Conservation (phyloP, 1,140 invertebrate species). For the Psilanteris sp. region DNA sequence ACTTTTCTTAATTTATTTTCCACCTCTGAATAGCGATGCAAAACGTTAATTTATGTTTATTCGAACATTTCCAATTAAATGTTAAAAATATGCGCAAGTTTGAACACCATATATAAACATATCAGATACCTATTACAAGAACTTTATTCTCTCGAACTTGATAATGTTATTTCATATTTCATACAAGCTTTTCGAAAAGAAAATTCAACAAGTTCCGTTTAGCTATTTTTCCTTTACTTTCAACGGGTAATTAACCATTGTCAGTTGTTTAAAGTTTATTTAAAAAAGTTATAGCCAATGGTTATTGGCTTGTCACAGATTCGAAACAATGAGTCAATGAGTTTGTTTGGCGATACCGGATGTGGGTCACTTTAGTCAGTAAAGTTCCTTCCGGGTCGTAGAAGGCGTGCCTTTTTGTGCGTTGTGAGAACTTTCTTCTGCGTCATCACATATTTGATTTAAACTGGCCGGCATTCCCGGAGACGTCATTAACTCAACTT, state of each 20-base stretch:
- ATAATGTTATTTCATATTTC: too few relatives aligned
- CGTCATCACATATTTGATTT: conserved; percentile 61
- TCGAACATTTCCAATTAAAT: conserved; percentile 37
- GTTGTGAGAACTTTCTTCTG: conserved; percentile 72
- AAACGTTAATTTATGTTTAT: conserved; percentile 10
- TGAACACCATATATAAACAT: too few relatives aligned
- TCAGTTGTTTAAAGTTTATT: too few relatives aligned
- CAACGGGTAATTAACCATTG: too few relatives aligned
- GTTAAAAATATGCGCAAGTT: background rate
- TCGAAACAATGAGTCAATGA: conserved; percentile 6
- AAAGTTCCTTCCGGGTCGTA: conserved; percentile 73
- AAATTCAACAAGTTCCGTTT: too few relatives aligned
- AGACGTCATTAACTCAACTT: conserved; percentile 66
- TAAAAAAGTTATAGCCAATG: too few relatives aligned
- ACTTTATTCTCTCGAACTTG: too few relatives aligned
- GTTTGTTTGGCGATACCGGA: conserved; percentile 47
- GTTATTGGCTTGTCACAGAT: too few relatives aligned
- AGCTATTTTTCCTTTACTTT: too few relatives aligned
- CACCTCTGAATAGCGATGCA: background rate
- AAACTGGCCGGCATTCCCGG: conserved; percentile 32
- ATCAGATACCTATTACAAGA: too few relatives aligned
- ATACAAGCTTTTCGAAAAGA: too few relatives aligned
- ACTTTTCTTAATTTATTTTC: conserved; percentile 33
- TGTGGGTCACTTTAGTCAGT: conserved; percentile 71
- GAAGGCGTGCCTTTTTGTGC: conserved; percentile 51